Evolutionary conservation across 2,888 invertebrate genomes (phyloP), one percentile per base, ranked within the genome.

Genomic region (Pollenia amentaria): DNA sequence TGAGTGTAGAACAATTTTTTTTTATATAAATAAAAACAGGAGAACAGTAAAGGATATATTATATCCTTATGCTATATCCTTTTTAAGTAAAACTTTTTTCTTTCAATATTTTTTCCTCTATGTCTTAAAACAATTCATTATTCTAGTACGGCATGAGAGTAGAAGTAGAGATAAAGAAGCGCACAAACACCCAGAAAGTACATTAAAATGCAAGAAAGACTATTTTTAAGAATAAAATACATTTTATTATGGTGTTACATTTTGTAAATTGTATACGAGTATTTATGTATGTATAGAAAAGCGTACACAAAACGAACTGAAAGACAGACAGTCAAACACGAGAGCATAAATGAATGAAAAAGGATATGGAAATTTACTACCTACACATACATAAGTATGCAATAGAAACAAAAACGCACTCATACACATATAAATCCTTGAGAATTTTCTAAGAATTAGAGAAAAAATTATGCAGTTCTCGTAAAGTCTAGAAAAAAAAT

Each of bases 191-290:
- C 29, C 18, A 55, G 65, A 77, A 72, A 62, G 55, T 70, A 40
- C 70, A 77, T 83, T 64, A 77, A 83, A 77, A 77, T 83, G 60
- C 64, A 83, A 77, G 40, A 77, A 83, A 77, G 40, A 77, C 40
- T 76, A 69, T 76, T 83, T 83, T 44, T 38, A 72, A 76, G 44
- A 70, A 77, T 70, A 48, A 77, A 83, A 77, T 77, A 64, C 77
- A 83, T 83, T 77, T 83, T 64, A 64, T 83, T 83, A 77, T 83
- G 76, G 70, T 83, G 83, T 77, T 64, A 83, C 40, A 73, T 77
- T 70, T 70, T 65, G 70, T 64, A 77, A 82, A 53, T 60, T 81
- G 42, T 46, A 18, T n/a, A 73, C 53, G 12, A 53, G 42, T 67
- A 69, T 29, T 55, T 67, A 18, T 46, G 40, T 51, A 21, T 60